Conservation (phyloP, 2,888 invertebrate genomes). For the Synanthedon vespiformis region DNA sequence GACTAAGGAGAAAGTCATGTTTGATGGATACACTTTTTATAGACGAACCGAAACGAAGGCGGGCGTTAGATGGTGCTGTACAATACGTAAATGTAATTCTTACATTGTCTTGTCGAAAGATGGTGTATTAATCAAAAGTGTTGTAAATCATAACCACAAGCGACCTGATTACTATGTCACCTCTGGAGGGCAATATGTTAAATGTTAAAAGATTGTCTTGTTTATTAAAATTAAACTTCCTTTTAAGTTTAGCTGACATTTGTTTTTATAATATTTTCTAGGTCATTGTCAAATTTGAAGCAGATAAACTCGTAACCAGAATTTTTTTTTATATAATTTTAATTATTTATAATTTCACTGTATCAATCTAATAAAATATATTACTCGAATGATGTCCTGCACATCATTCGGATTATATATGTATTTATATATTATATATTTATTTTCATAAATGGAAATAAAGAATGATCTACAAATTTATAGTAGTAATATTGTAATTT, state of each 20-base stretch:
- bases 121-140: neutral
- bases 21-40: slow-evolving; percentile 3
- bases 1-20: slow-evolving; percentile 9
- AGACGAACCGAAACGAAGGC: neutral
- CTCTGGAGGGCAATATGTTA: neutral
- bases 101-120: neutral
- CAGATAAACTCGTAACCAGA: neutral
- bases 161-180: neutral
- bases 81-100: neutral
- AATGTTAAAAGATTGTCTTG: neutral
- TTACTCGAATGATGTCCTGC: too few relatives aligned
- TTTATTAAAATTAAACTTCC: neutral
- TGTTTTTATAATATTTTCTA: neutral
- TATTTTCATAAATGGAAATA: too few relatives aligned
- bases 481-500: too few relatives aligned
- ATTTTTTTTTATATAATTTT: too few relatives aligned
- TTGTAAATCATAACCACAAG: neutral
- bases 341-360: too few relatives aligned
- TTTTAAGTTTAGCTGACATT: too few relatives aligned
- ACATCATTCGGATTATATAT: too few relatives aligned
- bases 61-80: neutral
- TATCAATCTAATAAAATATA: too few relatives aligned
- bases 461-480: too few relatives aligned
- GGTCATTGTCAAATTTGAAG: neutral
- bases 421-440: too few relatives aligned